A percentile compares a stretch with the other conserved stretches of the same genome.
phyloP scores from a whole-genome alignment of 2,888 invertebrate genomes.

The Stenurella melanura region DNA sequence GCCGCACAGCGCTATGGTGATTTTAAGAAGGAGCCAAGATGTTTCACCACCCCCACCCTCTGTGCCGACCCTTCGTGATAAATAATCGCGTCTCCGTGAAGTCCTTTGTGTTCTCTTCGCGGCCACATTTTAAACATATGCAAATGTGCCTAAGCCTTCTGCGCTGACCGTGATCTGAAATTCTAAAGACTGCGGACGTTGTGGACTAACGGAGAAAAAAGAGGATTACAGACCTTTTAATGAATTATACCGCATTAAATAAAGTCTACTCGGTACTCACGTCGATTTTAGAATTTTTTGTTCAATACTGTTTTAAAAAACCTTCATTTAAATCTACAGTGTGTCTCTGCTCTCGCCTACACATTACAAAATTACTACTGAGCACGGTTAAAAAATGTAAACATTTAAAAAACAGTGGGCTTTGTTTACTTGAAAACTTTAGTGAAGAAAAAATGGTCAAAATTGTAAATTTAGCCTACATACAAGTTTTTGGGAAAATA shows the following conservation, averaged over 20 bases:
- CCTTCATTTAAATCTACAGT: too few relatives aligned
- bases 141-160: slow-evolving; percentile 71
- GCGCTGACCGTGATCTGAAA: slow-evolving; percentile 72
- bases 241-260: slow-evolving; percentile 29
- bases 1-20: slow-evolving; percentile 55
- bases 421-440: too few relatives aligned
- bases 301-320: too few relatives aligned
- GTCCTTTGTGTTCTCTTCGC: slow-evolving; percentile 71
- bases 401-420: too few relatives aligned
- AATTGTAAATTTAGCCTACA: too few relatives aligned
- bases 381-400: too few relatives aligned
- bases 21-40: slow-evolving; percentile 66
- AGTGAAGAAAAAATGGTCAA: too few relatives aligned
- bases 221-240: slow-evolving; percentile 45
- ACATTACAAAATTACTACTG: too few relatives aligned
- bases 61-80: slow-evolving; percentile 65
- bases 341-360: too few relatives aligned
- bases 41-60: slow-evolving; percentile 65
- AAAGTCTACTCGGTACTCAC: not conserved
- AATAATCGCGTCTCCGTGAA: slow-evolving; percentile 72
- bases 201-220: slow-evolving; percentile 59
- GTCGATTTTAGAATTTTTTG: not conserved
- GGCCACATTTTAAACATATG: slow-evolving; percentile 74
- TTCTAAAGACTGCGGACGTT: slow-evolving; percentile 65
- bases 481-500: too few relatives aligned